Conservation (phyloP, 2,113 vertebrate genomes). For the Oceanites oceanicus region DNA sequence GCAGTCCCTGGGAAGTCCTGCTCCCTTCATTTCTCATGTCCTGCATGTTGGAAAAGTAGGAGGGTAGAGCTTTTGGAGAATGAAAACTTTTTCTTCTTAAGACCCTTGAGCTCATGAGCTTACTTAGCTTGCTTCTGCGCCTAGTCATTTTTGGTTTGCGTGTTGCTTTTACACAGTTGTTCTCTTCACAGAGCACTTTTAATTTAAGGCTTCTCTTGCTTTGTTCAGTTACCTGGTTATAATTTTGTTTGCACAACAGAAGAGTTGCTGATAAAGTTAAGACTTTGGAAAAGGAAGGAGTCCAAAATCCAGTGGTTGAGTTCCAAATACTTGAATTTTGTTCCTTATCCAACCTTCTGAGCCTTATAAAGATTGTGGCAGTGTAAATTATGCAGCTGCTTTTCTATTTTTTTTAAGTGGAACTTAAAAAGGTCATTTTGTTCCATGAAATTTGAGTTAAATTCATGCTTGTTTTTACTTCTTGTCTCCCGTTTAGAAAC, state of each 20-base stretch:
- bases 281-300: background rate
- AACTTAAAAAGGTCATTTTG: background rate
- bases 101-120: background rate
- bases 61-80: background rate
- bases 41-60: background rate
- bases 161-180: background rate
- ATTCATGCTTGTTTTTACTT: background rate
- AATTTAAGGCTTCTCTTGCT: background rate
- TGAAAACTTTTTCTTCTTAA: background rate
- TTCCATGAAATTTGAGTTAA: background rate
- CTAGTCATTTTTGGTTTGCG: background rate
- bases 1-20: background rate
- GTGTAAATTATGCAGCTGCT: slow-evolving; percentile 14
- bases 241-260: slow-evolving; percentile 22
- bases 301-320: slow-evolving; percentile 6
- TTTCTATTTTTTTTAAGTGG: background rate
- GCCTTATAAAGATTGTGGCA: background rate
- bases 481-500: background rate
- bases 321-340: slow-evolving; percentile 39
- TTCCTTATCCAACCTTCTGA: slow-evolving; percentile 10
- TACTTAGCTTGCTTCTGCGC: background rate
- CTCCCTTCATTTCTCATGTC: background rate
- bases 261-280: slow-evolving; percentile 39
- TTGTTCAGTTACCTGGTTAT: background rate
- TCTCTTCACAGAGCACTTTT: background rate